Percentiles rank a stretch among this genome's conserved stretches.
Conservation (phyloP, 2,888 invertebrate genomes). For the Tromatobia lineatoria region DNA sequence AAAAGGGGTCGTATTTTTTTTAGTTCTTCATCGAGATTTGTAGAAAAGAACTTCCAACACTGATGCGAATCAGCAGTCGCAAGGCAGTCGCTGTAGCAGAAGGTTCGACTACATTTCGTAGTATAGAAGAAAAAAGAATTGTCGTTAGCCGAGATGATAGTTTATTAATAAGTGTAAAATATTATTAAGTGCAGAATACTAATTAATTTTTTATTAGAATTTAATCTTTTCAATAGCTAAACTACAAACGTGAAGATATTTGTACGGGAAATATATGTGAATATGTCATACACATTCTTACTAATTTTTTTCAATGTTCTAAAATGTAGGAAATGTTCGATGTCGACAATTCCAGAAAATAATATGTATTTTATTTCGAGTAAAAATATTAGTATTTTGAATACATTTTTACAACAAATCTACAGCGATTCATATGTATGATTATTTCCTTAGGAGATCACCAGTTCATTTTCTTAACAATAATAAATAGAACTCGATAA, state of each 20-base stretch:
- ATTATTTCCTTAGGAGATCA: background rate
- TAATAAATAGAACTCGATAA: too few species aligned
- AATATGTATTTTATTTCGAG: background rate
- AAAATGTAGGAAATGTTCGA: background rate
- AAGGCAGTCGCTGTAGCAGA: background rate
- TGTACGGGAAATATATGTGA: background rate
- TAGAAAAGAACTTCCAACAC: background rate
- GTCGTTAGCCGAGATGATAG: background rate
- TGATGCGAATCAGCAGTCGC: background rate
- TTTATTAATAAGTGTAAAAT: background rate
- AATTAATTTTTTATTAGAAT: background rate
- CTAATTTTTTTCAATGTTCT: background rate
- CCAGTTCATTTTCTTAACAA: too few species aligned
- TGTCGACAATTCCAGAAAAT: background rate
- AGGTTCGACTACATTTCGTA: background rate
- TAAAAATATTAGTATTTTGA: background rate
- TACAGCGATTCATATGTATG: background rate
- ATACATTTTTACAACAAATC: background rate
- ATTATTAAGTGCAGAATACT: background rate
- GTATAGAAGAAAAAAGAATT: background rate
- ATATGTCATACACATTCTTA: background rate
- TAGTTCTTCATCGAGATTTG: conserved; percentile 26
- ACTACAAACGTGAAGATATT: background rate
- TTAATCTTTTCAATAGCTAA: background rate
- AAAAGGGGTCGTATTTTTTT: conserved; percentile 55